Base-by-base conservation (phyloP, 2,888 invertebrate species). In the Hydropsyche betteni region DNA sequence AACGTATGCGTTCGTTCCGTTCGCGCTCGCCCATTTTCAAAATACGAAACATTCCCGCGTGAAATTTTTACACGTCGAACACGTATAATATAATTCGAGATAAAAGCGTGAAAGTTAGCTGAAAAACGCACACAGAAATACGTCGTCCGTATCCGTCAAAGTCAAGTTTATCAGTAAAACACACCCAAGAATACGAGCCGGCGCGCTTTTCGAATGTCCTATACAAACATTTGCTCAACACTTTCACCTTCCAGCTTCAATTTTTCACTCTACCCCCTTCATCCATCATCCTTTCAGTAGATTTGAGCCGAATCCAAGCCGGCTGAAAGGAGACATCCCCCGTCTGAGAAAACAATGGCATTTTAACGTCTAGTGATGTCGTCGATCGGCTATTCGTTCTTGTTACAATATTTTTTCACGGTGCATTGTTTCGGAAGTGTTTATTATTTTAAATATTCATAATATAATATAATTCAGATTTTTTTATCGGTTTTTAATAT, bases 281-380 rank as follows among this genome's bases (percentile, higher is more conserved):
- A 64, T 64, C n/a, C 64, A n/a, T 64, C 64, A 64, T 64, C 64
- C 36, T 64, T 64, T 64, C 64, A 34, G 36, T 64, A 36, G 64
- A 64, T 64, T 64, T 64, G 64, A 24, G n/a, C n/a, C 16, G 6
- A n/a, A 2, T n/a, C 16, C 16, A 2, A 8, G 51, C n/a, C 51
- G 10, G 10, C 51, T n/a, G 51, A n/a, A n/a, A 51, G 51, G 51
- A 51, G 51, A n/a, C 51, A n/a, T 12, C 51, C 8, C n/a, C 10
- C 51, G 51, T 51, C 8, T 51, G 51, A n/a, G 51, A 51, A 51
- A 51, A 12, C 51, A n/a, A 51, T n/a, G 51, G n/a, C n/a, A 51
- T 51, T 51, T 51, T n/a, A 51, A 12, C 51, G n/a, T 2, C 51
- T 8, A 51, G 8, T n/a, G 8, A 51, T 24, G 24, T 24, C 24